These are phyloP conservation scores for Pycnomerus fuliginosus DNA, from an alignment of 2,888 invertebrate genomes.

Conservation along the genomic window DNA sequence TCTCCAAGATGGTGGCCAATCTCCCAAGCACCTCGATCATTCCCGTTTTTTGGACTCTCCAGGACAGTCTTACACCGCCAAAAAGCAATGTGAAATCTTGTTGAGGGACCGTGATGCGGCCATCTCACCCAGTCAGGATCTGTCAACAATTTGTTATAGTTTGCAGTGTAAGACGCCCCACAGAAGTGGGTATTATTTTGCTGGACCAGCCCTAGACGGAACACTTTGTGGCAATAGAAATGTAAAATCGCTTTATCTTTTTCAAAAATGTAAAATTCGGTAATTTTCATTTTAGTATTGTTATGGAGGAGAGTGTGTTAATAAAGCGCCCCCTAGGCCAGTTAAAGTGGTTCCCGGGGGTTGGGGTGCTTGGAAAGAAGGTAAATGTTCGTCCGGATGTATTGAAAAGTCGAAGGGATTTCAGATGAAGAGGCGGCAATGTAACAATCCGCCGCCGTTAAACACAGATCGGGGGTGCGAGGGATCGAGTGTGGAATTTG, in stretches of 20 bases:
- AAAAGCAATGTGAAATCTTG: conserved; percentile 72
- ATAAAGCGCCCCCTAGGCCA: conserved; percentile 48
- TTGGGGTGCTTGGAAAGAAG: conserved; percentile 66
- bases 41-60: conserved; percentile 64
- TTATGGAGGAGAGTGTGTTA: conserved; percentile 64
- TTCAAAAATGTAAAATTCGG: not conserved
- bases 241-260: conserved; percentile 39
- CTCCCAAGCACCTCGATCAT: conserved; percentile 60
- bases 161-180: conserved; percentile 72
- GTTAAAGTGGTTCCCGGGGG: conserved; percentile 54
- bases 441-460: conserved; percentile 55
- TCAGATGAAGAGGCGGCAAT: conserved; percentile 59
- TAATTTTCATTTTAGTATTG: conserved; percentile 58
- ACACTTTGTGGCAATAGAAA: conserved; percentile 67
- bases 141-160: conserved; percentile 61
- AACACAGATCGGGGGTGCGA: conserved; percentile 61
- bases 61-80: conserved; percentile 69
- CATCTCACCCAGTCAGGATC: conserved; percentile 51
- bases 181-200: conserved; percentile 71
- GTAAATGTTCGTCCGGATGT: conserved; percentile 67
- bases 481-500: conserved; percentile 64
- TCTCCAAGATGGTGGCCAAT: conserved; percentile 60
- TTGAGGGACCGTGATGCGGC: conserved; percentile 69
- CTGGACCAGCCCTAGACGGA: conserved; percentile 82
- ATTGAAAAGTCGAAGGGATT: conserved; percentile 63